Evolutionary conservation across 2,888 invertebrate genomes (phyloP).

Genomic region (Yponomeuta malinellus): DNA sequence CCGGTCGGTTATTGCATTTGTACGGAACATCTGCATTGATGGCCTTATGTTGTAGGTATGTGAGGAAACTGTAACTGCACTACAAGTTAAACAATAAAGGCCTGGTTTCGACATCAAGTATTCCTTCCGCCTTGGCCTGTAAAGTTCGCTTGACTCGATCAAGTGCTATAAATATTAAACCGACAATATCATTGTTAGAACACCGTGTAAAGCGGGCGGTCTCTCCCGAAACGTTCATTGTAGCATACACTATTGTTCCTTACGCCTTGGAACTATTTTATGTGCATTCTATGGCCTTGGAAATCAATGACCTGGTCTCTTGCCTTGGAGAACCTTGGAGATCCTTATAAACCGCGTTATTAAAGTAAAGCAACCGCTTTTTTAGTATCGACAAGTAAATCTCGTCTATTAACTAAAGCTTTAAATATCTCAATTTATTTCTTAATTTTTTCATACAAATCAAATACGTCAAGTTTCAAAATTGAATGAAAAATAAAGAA

Average conservation of each 20-base stretch:
- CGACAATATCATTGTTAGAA: constrained; percentile 69
- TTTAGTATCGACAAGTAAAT: no score
- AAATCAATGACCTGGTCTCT: background rate
- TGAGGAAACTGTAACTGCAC: background rate
- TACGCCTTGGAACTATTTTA: constrained; percentile 24
- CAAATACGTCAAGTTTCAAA: no score
- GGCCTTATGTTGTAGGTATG: background rate
- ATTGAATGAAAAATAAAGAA: no score
- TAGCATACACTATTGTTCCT: constrained; percentile 59
- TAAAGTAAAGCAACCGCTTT: no score
- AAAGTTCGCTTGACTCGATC: constrained; percentile 55
- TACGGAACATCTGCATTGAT: background rate
- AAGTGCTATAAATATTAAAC: constrained; percentile 73
- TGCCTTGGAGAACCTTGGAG: no score
- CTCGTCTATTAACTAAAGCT: no score
- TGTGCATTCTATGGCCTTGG: background rate
- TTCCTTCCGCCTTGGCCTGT: constrained; percentile 23
- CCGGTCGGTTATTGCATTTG: background rate
- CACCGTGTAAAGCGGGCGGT: constrained; percentile 51
- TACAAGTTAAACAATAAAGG: constrained; percentile 44
- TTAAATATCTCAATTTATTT: no score
- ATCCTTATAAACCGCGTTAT: background rate
- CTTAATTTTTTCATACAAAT: no score
- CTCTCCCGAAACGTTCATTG: constrained; percentile 61
- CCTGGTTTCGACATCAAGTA: constrained; percentile 11